Base-by-base conservation (phyloP, 1,140 invertebrate genomes). In the Pogonus chalceus region DNA sequence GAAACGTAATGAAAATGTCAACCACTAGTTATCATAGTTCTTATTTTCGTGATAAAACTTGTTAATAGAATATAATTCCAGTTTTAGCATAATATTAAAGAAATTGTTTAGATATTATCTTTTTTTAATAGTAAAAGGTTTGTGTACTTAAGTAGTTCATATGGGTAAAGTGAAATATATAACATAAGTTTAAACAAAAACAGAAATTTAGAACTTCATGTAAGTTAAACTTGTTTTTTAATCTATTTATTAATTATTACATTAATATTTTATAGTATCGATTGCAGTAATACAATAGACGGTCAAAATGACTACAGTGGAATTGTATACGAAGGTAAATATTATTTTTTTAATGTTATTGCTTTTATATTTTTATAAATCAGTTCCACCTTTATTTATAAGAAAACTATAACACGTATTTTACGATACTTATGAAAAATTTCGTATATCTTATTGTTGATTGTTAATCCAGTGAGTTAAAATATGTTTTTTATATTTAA, bases 261-360 rank as follows among this genome's bases (percentile, higher is more conserved):
- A n/a, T n/a, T n/a, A n/a, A n/a, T n/a, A n/a, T n/a, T n/a, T n/a
- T n/a, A n/a, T n/a, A n/a, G n/a, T n/a, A n/a, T n/a, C n/a, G n/a
- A n/a, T n/a, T 52, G 20, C 12, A 35, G 20, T 35, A 21, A 7
- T n/a, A 26, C 49, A 23, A 35, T 43, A 31, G 50, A 7, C 9
- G 12, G 54, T 35, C 55, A 72, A 67, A 58, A 76, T 76, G 72
- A 76, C 72, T 48, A 73, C 73, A 26, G 70, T 72, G 59, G 73
- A 76, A 61, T 61, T 76, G 16, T 76, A 76, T 54, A 74, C 72
- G 18, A 76, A 75, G 72, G 72, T 76, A 72, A 68, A 61, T 53
- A 53, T 59, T 57, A 53, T 54, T 60, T 43, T 59, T 3, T 43
- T 43, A 7, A 43, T n/a, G n/a, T n/a, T n/a, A n/a, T n/a, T 57